These are phyloP conservation scores for Drosophila siamana DNA, from an alignment of 2,888 invertebrate genomes.

Conservation along the genomic window DNA sequence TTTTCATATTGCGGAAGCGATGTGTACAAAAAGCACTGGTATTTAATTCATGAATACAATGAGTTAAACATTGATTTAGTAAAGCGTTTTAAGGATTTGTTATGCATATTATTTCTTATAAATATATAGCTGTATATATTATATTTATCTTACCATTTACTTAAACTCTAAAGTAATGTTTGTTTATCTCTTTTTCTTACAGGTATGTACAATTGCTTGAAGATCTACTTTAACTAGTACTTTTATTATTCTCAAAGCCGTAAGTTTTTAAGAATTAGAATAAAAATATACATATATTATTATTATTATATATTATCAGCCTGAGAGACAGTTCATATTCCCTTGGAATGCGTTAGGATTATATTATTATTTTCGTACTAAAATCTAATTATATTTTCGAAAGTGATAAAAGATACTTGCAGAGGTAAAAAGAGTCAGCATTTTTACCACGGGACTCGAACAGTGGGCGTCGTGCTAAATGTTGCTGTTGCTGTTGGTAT, in stretches of 20 bases:
- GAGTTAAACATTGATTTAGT: too few relatives aligned
- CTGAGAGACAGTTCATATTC: too few relatives aligned
- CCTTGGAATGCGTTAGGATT: too few relatives aligned
- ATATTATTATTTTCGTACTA: not conserved
- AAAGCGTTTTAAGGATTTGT: too few relatives aligned
- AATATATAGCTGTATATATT: too few relatives aligned
- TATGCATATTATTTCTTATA: not conserved
- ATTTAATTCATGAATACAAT: too few relatives aligned
- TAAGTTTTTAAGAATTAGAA: slow-evolving; percentile 38
- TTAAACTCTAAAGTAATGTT: slow-evolving; percentile 4
- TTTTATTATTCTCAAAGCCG: too few relatives aligned
- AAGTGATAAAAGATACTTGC: slow-evolving; percentile 15
- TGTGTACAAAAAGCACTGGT: too few relatives aligned
- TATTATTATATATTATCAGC: too few relatives aligned
- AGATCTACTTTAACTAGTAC: slow-evolving; percentile 1
- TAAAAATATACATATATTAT: too few relatives aligned
- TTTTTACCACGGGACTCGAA: slow-evolving; percentile 2
- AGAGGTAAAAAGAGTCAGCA: slow-evolving; percentile 17
- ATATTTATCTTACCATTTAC: too few relatives aligned
- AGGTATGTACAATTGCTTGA: slow-evolving; percentile 60
- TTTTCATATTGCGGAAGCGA: not conserved
- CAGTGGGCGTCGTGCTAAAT: slow-evolving; percentile 1
- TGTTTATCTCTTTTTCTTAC: slow-evolving; percentile 46
- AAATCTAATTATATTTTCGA: not conserved
- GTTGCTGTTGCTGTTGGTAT: slow-evolving; percentile 42